Evolutionary conservation across 2,888 invertebrate species (phyloP), one percentile per base, ranked within the genome.

Genomic region (Athalia circularis): DNA sequence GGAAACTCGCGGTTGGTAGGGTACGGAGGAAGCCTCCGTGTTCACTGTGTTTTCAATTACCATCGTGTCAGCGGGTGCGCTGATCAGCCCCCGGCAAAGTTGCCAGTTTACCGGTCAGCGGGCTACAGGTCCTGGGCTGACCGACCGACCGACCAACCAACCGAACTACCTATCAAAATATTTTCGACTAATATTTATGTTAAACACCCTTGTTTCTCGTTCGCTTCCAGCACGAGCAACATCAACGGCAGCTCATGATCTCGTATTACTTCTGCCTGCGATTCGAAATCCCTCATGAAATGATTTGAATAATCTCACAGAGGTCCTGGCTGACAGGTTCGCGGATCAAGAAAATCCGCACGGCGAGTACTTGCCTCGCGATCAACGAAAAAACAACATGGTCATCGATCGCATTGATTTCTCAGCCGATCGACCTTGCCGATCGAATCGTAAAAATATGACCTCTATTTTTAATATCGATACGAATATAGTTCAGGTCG

Each of bases 111-210:
- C 75, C 75, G 75, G 62, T 75, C 75, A 64, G 50, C 75, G 72
- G 72, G 68, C 68, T 29, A 29, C 29, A 29, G 29, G 29, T 29
- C 29, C 29, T 29, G 29, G 29, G 29, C 29, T 29, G 29, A 52
- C 52, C 52, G 80, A 80, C 80, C 80, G 80, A 81, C 83, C 79
- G 78, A 82, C 81, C 83, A 80, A 80, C 80, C 80, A 80, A 80
- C 80, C 80, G 81, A 82, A 83, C 80, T 78, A 82, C 82, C 83
- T 82, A 85, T 85, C 85, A 85, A 86, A 84, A 87, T 87, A 87
- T 86, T 87, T 86, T 86, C 84, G 85, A 81, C 84, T 84, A 86
- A 87, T 87, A 87, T 87, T 87, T 87, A 87, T 86, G 86, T 86
- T 87, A 86, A 86, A 84, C 83, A 82, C 80, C 75, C 64, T 64